phyloP scores from a whole-genome alignment of 92 coral and sea anemone genomes.

The Virgularia gustaviana region DNA sequence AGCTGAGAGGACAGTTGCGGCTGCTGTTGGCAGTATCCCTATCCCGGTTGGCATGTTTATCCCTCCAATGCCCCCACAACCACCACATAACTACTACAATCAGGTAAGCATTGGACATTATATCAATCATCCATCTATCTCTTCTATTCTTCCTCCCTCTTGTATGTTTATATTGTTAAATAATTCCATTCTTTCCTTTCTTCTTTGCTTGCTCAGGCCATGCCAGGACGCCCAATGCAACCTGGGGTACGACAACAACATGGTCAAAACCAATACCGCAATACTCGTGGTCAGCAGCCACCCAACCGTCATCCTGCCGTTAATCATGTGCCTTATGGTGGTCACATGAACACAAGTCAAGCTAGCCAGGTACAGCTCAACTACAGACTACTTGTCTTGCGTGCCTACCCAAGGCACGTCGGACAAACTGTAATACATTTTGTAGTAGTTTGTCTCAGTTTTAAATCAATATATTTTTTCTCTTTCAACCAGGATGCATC shows the following conservation, averaged over 20 bases:
- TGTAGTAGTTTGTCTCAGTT: too few relatives aligned
- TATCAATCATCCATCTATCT: background rate
- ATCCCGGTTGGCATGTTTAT: slow-evolving; percentile 99
- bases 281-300: slow-evolving; percentile 72
- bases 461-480: background rate
- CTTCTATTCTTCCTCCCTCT: background rate
- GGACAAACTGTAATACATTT: background rate
- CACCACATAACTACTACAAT: slow-evolving; percentile 92
- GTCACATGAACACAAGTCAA: slow-evolving; percentile 95
- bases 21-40: slow-evolving; percentile 97
- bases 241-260: slow-evolving; percentile 68
- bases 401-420: background rate
- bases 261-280: slow-evolving; percentile 72
- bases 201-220: slow-evolving; percentile 46
- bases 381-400: background rate
- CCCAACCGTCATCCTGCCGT: slow-evolving; percentile 34
- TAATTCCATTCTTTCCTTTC: background rate
- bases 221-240: slow-evolving; percentile 84
- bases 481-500: slow-evolving; percentile 75
- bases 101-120: slow-evolving; percentile 56
- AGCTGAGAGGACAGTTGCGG: slow-evolving; percentile 91
- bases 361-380: slow-evolving; percentile 85
- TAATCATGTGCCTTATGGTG: slow-evolving; percentile 64
- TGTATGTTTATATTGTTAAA: background rate
- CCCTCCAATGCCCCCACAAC: slow-evolving; percentile 93